phyloP scores from a whole-genome alignment of 2,113 vertebrate species.

The Erythrocercus mccallii region DNA sequence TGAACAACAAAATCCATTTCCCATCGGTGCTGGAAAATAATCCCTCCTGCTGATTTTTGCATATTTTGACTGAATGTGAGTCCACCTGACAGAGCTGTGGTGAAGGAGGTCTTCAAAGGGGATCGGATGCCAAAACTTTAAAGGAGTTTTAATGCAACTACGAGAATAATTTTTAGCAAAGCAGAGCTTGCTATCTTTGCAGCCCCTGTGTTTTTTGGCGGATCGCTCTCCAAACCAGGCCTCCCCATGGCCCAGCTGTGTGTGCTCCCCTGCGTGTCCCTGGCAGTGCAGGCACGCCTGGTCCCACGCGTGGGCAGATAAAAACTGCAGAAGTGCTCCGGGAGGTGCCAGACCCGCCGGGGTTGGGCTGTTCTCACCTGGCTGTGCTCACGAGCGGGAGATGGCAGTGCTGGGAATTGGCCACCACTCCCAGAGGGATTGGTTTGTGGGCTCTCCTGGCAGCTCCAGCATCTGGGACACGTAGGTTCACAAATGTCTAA shows the following conservation, averaged over 20 bases:
- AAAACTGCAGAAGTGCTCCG: not conserved
- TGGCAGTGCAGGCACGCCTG: too few relatives aligned
- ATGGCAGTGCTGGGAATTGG: not conserved
- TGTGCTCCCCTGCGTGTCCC: not conserved
- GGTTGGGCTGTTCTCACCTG: too few relatives aligned
- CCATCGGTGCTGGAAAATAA: not conserved
- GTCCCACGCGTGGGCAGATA: not conserved
- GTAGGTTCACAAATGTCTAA: not conserved
- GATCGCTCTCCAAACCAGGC: not conserved
- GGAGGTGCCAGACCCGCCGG: not conserved
- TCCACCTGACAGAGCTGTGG: too few relatives aligned
- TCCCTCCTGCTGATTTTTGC: not conserved
- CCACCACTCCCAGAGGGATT: not conserved
- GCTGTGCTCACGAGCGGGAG: not conserved
- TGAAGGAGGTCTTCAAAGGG: not conserved
- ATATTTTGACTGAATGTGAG: too few relatives aligned
- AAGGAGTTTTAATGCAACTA: not conserved
- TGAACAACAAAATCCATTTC: not conserved
- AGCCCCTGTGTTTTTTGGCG: not conserved
- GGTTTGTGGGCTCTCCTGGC: not conserved
- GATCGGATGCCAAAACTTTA: not conserved
- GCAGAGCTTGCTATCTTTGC: not conserved
- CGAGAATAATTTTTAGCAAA: not conserved
- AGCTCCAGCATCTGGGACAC: not conserved
- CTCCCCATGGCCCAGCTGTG: not conserved